A percentile compares a stretch with the other conserved stretches of the same genome.
Conservation (phyloP, 2,113 vertebrate genomes). For the Scortum barcoo region DNA sequence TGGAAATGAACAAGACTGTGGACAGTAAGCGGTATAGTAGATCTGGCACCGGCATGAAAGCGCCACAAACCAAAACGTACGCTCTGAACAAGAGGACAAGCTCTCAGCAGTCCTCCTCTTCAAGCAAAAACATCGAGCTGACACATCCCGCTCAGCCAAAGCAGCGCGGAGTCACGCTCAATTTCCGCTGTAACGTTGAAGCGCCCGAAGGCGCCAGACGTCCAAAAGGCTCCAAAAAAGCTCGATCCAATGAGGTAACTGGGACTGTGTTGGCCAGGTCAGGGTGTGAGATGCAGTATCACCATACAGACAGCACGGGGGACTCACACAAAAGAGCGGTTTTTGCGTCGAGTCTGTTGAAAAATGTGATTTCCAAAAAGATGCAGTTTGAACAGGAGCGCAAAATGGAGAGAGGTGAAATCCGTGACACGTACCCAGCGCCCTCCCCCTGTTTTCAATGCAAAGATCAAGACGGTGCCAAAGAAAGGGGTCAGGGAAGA, state of each 20-base stretch:
- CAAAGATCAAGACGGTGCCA: constrained; percentile 76
- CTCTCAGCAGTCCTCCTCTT: constrained; percentile 61
- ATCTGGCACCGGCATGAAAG: constrained; percentile 20
- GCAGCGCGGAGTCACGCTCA: constrained; percentile 85
- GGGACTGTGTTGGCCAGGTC: constrained; percentile 74
- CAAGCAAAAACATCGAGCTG: constrained; percentile 70
- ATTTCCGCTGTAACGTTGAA: constrained; percentile 84
- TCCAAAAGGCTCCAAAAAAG: constrained; percentile 75
- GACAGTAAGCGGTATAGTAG: constrained; percentile 55
- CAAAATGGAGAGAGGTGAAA: constrained; percentile 93
- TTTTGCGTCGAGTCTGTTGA: constrained; percentile 93
- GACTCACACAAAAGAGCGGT: constrained; percentile 88
- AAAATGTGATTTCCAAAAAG: constrained; percentile 98
- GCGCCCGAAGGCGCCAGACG: constrained; percentile 69
- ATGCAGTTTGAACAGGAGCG: constrained; percentile 96
- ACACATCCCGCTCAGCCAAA: constrained; percentile 71
- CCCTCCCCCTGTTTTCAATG: constrained; percentile 54
- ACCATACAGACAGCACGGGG: constrained; percentile 65
- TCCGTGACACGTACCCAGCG: constrained; percentile 74
- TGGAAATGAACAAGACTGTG: constrained; percentile 75
- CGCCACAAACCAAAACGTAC: constrained; percentile 81
- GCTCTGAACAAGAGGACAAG: constrained; percentile 65
- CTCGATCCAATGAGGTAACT: constrained; percentile 71
- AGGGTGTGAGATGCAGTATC: constrained; percentile 70
- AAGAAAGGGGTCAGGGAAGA: constrained; percentile 75